These are phyloP conservation scores for Scaptomyza hsui DNA, from an alignment of 1,140 invertebrate genomes.

Conservation along the genomic window DNA sequence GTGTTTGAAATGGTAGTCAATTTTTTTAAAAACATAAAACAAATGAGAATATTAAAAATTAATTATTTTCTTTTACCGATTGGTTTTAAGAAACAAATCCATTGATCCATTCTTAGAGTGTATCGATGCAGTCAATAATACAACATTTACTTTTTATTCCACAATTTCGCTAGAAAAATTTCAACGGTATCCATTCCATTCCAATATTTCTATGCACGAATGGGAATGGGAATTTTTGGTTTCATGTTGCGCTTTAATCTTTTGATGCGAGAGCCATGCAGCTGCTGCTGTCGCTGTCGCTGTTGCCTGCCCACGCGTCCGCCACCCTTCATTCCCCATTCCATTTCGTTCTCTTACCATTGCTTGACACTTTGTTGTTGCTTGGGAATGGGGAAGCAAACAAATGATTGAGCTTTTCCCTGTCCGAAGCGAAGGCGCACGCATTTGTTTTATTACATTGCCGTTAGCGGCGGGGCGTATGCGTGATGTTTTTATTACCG, in stretches of 20 bases:
- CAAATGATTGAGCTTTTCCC: constrained; percentile 64
- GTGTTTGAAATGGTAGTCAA: not conserved
- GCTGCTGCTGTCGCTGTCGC: constrained; percentile 43
- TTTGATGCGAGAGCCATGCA: constrained; percentile 64
- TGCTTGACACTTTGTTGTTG: constrained; percentile 33
- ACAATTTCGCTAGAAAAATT: constrained; percentile 53
- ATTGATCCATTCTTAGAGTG: not conserved
- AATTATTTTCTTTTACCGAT: no score
- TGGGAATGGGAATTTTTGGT: constrained; percentile 58
- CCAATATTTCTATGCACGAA: constrained; percentile 24
- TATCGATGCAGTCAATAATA: not conserved
- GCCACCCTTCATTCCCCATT: constrained; percentile 9
- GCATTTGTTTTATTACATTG: constrained; percentile 63
- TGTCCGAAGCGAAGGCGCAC: constrained; percentile 3
- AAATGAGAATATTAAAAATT: not conserved
- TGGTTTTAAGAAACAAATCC: no score
- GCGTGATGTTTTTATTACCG: constrained; percentile 79
- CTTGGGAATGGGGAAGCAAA: constrained; percentile 36
- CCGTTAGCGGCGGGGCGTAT: constrained; percentile 67
- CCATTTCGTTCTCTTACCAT: constrained; percentile 15
- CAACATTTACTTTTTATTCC: constrained; percentile 4
- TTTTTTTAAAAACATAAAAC: no score
- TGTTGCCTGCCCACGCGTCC: constrained; percentile 58
- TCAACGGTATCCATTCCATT: constrained; percentile 61
- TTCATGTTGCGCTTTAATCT: constrained; percentile 73